phyloP scores from a whole-genome alignment of 2,797 vertebrate genomes.

The Spinus olivaceus region DNA sequence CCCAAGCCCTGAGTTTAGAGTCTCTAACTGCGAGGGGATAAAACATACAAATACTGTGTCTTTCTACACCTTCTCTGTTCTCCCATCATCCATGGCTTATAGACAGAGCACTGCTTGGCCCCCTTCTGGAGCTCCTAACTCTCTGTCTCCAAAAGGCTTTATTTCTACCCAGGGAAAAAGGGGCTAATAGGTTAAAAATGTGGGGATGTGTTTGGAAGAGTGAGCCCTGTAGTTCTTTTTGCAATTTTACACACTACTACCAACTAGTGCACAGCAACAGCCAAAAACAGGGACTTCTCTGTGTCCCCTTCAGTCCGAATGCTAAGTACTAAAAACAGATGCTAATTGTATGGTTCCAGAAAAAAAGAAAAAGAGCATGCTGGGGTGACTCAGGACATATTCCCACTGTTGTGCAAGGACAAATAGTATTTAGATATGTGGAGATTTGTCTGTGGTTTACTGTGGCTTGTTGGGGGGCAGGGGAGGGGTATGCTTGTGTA shows the following conservation, averaged over 20 bases:
- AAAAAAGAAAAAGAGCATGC: slow-evolving; percentile 36
- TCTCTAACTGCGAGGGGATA: background rate
- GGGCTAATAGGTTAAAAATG: background rate
- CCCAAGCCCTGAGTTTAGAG: background rate
- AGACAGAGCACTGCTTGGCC: background rate
- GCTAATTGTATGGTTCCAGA: slow-evolving; percentile 59
- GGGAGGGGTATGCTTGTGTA: background rate
- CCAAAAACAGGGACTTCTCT: slow-evolving; percentile 36
- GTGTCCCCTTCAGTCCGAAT: background rate
- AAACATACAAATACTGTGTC: background rate
- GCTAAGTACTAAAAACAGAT: slow-evolving; percentile 55
- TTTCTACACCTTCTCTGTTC: background rate
- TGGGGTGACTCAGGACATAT: slow-evolving; percentile 23
- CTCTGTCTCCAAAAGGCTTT: background rate
- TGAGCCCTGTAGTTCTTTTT: background rate
- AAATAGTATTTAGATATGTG: slow-evolving; percentile 21
- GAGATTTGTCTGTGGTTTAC: slow-evolving; percentile 38
- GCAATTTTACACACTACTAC: background rate
- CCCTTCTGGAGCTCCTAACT: background rate
- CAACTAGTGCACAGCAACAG: background rate
- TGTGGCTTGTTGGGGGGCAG: slow-evolving; percentile 14
- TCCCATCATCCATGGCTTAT: rapidly evolving
- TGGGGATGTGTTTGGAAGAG: background rate
- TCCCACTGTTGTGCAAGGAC: background rate
- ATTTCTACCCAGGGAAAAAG: background rate